Percentiles rank a stretch among this genome's conserved stretches.
These are phyloP conservation scores for Cyclina sinensis DNA, from an alignment of 1,140 invertebrate genomes.

Conservation along the genomic window DNA sequence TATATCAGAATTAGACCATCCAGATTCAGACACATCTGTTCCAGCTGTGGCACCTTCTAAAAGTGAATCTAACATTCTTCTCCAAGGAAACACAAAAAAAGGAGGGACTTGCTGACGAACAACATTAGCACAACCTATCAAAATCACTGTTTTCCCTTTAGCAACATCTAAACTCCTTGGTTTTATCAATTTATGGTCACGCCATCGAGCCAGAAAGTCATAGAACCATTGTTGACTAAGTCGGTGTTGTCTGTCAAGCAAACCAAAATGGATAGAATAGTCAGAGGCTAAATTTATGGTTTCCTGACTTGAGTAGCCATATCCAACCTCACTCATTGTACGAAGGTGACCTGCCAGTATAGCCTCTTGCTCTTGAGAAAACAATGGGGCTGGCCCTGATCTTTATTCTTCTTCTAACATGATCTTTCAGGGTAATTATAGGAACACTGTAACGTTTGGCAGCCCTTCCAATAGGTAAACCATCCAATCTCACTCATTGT, in stretches of 20 bases:
- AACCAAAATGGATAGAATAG: no score
- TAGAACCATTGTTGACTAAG: neutral
- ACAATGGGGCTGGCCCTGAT: neutral
- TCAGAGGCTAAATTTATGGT: no score
- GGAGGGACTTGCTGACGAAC: neutral
- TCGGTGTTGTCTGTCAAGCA: neutral
- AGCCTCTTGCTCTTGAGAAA: neutral
- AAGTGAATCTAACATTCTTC: neutral
- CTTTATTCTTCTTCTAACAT: neutral
- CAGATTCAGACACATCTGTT: no score
- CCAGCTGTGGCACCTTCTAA: no score
- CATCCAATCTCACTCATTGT: neutral
- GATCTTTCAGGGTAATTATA: neutral
- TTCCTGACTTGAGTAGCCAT: no score
- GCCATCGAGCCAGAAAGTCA: no score
- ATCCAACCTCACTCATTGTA: neutral
- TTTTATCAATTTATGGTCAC: no score
- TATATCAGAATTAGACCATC: no score
- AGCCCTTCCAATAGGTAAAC: neutral
- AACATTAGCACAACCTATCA: no score
- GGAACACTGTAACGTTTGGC: neutral
- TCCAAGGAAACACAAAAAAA: neutral
- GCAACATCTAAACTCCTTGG: no score
- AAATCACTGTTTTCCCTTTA: no score
- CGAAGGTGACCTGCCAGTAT: neutral